Conservation (phyloP, 2,797 vertebrate species). For the Melanogrammus aeglefinus region DNA sequence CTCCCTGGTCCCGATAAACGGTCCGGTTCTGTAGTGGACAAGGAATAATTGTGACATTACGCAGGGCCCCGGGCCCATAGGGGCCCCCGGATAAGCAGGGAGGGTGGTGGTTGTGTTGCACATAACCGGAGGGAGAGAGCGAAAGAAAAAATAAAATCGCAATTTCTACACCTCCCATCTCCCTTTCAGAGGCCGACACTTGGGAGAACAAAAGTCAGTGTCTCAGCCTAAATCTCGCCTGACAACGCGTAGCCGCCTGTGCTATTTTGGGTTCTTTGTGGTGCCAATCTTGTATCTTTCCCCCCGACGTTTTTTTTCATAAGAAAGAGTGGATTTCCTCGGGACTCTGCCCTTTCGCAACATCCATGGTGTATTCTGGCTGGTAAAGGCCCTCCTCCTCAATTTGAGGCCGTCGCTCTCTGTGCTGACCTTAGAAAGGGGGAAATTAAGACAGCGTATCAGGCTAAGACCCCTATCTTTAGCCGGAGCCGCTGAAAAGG, state of each 20-base stretch:
- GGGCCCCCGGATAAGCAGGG: slow-evolving; percentile 71
- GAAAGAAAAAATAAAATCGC: slow-evolving; percentile 80
- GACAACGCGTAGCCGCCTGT: slow-evolving; percentile 98
- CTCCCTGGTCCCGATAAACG: slow-evolving; percentile 57
- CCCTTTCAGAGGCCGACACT: slow-evolving; percentile 89
- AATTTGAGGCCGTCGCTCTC: slow-evolving; percentile 79
- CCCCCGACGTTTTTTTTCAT: slow-evolving; percentile 95
- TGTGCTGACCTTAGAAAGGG: slow-evolving; percentile 70
- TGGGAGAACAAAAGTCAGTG: slow-evolving; percentile 98
- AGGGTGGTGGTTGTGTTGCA: slow-evolving; percentile 65
- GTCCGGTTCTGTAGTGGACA: slow-evolving; percentile 75
- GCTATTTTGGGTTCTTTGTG: slow-evolving; percentile 98
- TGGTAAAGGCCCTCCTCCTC: slow-evolving; percentile 82
- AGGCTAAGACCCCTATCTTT: slow-evolving; percentile 73
- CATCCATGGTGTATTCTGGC: slow-evolving; percentile 92
- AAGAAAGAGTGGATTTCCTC: slow-evolving; percentile 99
- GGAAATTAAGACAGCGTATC: slow-evolving; percentile 87
- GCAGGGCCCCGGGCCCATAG: slow-evolving; percentile 75
- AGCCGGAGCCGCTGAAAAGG: slow-evolving; percentile 62
- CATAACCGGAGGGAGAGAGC: slow-evolving; percentile 70
- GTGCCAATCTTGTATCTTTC: slow-evolving; percentile 99
- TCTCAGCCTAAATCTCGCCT: slow-evolving; percentile 98
- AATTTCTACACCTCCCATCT: slow-evolving; percentile 91
- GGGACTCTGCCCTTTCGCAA: slow-evolving; percentile 97
- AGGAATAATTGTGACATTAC: slow-evolving; percentile 88